A percentile compares a stretch with the other conserved stretches of the same genome.
These are phyloP conservation scores for Kuschelorhynchus macadamiae DNA, from an alignment of 2,888 invertebrate species.

Conservation along the genomic window DNA sequence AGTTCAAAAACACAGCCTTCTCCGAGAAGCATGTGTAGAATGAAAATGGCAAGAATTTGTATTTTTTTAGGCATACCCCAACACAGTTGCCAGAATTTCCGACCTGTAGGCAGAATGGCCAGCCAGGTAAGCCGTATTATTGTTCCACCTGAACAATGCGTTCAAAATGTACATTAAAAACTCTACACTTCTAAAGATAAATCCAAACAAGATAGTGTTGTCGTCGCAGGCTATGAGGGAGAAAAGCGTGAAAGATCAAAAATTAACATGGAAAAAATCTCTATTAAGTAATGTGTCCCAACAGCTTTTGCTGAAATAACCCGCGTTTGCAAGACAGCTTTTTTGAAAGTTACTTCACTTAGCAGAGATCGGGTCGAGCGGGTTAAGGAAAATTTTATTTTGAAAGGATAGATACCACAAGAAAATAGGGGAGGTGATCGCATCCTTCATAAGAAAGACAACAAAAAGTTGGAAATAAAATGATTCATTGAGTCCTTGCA, in stretches of 20 bases:
- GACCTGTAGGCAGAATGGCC: constrained; percentile 20
- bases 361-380: too few relatives aligned
- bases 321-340: too few relatives aligned
- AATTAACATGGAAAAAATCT: constrained; percentile 25
- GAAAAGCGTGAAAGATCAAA: constrained; percentile 28
- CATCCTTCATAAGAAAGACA: too few relatives aligned
- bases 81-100: constrained; percentile 22
- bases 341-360: too few relatives aligned
- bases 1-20: too few relatives aligned
- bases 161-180: constrained; percentile 29
- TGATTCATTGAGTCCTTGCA: too few relatives aligned
- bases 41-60: not conserved
- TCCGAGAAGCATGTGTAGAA: too few relatives aligned
- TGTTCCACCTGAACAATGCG: constrained; percentile 29
- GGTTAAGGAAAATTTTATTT: too few relatives aligned
- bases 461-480: too few relatives aligned
- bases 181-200: constrained; percentile 7
- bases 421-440: too few relatives aligned
- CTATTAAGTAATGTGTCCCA: constrained; percentile 12
- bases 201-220: constrained; percentile 30
- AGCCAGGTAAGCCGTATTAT: constrained; percentile 33
- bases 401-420: too few relatives aligned
- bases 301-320: too few relatives aligned
- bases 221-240: constrained; percentile 22
- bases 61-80: constrained; percentile 1